phyloP scores from a whole-genome alignment of 35 echinoderm and acorn worm genomes.

The Ptychodera flava region DNA sequence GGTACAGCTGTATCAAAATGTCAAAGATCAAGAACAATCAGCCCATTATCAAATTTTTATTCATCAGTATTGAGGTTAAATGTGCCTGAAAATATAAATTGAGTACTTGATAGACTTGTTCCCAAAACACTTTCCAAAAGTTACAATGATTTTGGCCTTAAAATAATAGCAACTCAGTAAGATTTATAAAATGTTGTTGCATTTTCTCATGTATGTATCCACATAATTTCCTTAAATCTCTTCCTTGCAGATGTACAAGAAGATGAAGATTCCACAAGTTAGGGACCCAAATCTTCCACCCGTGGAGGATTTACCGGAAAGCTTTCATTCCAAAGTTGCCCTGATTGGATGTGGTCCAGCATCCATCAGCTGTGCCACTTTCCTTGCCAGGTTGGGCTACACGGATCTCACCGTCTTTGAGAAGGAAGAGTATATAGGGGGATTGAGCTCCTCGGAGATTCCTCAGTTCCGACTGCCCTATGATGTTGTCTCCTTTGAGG shows the following conservation, averaged over 20 bases:
- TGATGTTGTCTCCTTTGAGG: slow-evolving; percentile 89
- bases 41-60: too few relatives aligned
- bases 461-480: slow-evolving; percentile 89
- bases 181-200: too few relatives aligned
- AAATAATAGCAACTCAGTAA: too few relatives aligned
- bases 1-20: too few relatives aligned
- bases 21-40: too few relatives aligned
- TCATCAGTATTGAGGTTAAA: too few relatives aligned
- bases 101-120: too few relatives aligned
- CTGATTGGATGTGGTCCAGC: slow-evolving; percentile 94
- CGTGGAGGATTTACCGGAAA: slow-evolving; percentile 54
- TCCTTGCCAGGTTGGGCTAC: slow-evolving; percentile 87
- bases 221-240: neutral
- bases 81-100: too few relatives aligned
- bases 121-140: too few relatives aligned
- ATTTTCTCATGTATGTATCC: too few relatives aligned
- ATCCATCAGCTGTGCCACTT: slow-evolving; percentile 95
- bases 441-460: slow-evolving; percentile 90
- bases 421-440: slow-evolving; percentile 90
- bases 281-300: slow-evolving; percentile 59
- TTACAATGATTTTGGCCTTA: too few relatives aligned
- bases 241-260: slow-evolving; percentile 58
- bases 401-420: slow-evolving; percentile 83
- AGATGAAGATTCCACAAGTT: slow-evolving; percentile 91
- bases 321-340: slow-evolving; percentile 57